phyloP scores from a whole-genome alignment of 1,140 invertebrate genomes.

The Drosophila pandora region DNA sequence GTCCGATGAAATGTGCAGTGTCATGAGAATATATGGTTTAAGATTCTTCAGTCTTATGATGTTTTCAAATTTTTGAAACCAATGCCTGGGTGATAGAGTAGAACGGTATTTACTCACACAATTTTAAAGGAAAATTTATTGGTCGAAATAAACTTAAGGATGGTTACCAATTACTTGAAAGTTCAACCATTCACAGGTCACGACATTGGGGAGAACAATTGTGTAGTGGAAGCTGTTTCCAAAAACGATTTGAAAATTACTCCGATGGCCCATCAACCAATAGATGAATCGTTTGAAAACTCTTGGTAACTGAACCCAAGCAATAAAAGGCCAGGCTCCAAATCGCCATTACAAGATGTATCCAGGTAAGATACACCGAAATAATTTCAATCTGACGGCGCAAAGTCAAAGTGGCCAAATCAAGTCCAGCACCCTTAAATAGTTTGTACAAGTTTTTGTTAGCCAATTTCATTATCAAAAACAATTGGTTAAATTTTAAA shows the following conservation, averaged over 20 bases:
- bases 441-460: conserved; percentile 9
- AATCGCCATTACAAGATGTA: conserved; percentile 3
- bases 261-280: not conserved
- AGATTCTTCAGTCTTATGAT: not conserved
- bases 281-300: not conserved
- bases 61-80: not conserved
- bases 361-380: conserved; percentile 6
- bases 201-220: no score
- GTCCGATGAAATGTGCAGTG: conserved; percentile 38
- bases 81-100: not conserved
- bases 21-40: conserved; percentile 4
- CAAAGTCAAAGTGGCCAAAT: conserved; percentile 2
- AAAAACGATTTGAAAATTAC: not conserved
- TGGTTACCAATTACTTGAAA: no score
- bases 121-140: not conserved
- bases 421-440: conserved; percentile 16
- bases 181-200: not conserved
- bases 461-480: conserved; percentile 15
- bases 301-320: not conserved
- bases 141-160: not conserved
- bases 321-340: conserved; percentile 1
- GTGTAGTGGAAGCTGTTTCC: no score
- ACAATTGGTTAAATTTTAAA: not conserved
- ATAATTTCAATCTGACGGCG: conserved; percentile 17
- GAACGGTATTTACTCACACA: not conserved